Conservation (phyloP, 2,113 vertebrate genomes). For the Myiozetetes cayanensis region DNA sequence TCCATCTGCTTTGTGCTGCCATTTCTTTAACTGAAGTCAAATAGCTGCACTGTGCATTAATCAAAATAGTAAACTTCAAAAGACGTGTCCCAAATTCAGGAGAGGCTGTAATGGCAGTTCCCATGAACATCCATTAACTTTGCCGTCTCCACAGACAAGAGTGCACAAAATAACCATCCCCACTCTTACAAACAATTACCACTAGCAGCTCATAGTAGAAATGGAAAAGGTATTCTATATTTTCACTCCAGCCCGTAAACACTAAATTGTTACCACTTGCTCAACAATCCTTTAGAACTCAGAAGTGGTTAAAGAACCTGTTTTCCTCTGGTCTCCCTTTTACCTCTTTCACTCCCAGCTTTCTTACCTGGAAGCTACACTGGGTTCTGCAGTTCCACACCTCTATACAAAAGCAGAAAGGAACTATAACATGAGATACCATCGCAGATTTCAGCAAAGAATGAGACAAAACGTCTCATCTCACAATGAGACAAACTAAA, state of each 20-base stretch:
- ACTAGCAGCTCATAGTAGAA: background rate
- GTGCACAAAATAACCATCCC: background rate
- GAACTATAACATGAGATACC: background rate
- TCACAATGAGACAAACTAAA: background rate
- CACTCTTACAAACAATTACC: background rate
- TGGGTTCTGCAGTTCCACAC: background rate
- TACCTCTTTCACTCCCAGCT: background rate
- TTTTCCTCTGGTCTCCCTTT: background rate
- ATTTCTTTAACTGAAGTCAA: conserved; percentile 4
- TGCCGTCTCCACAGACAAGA: background rate
- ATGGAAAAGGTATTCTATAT: background rate
- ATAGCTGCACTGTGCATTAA: background rate
- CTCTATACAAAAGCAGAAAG: background rate
- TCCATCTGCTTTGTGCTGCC: background rate
- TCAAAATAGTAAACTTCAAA: background rate
- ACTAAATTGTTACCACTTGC: background rate
- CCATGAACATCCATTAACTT: background rate
- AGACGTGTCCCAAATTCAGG: background rate
- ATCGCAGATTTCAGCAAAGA: background rate
- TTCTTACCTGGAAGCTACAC: background rate
- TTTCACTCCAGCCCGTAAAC: background rate
- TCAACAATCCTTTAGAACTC: background rate
- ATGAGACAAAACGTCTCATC: background rate
- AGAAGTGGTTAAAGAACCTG: background rate
- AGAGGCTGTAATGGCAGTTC: background rate